Percentiles rank a stretch among this genome's conserved stretches.
Conservation (phyloP, 2,797 vertebrate genomes). For the Lepidocolaptes lacrymiger region DNA sequence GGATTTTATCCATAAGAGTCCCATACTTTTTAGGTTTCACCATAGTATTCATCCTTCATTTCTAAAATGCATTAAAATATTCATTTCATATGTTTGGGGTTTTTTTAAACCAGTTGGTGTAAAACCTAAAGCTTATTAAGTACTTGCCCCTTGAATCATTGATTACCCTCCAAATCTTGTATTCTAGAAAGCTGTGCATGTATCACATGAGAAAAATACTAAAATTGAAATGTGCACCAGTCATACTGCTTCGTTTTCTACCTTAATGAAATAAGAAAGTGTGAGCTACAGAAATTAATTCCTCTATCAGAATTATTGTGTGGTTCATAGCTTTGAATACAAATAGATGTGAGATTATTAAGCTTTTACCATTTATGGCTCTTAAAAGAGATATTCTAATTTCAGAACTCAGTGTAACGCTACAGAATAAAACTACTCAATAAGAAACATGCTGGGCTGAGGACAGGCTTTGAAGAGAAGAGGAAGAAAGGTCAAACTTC, state of each 20-base stretch:
- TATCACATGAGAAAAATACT: background rate
- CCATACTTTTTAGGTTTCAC: background rate
- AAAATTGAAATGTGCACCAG: background rate
- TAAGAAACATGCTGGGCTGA: background rate
- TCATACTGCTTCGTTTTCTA: background rate
- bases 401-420: background rate
- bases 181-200: background rate
- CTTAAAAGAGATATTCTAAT: slow-evolving; percentile 37
- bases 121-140: background rate
- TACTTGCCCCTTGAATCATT: background rate
- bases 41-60: background rate
- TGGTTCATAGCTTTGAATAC: slow-evolving; percentile 11
- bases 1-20: background rate
- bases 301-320: slow-evolving; percentile 23
- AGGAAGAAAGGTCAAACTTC: background rate
- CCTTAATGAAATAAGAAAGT: slow-evolving; percentile 6
- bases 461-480: background rate
- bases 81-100: background rate
- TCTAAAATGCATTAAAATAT: background rate
- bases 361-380: slow-evolving; percentile 3
- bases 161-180: background rate
- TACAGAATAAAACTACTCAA: background rate
- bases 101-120: background rate
- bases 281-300: slow-evolving; percentile 10
- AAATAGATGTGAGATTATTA: slow-evolving; percentile 24